Conservation (phyloP, 1,140 invertebrate genomes). For the Melitaea cinxia region DNA sequence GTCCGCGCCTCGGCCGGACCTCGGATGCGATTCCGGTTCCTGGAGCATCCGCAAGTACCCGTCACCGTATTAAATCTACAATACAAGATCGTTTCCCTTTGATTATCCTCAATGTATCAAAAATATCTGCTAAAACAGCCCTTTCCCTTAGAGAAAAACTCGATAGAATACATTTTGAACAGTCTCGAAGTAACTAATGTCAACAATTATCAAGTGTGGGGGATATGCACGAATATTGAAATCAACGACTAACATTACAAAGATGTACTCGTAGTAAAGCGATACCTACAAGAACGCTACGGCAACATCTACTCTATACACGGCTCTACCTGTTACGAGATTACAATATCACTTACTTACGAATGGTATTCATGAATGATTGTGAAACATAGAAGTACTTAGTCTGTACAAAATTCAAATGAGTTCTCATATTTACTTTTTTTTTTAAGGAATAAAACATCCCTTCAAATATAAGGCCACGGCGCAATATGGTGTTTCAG, state of each 20-base stretch:
- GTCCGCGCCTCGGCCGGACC: conserved; percentile 35
- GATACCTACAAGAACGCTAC: conserved; percentile 71
- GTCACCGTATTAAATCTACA: conserved; percentile 47
- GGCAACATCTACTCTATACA: conserved; percentile 70
- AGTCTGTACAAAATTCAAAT: conserved; percentile 71
- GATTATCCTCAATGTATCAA: conserved; percentile 79
- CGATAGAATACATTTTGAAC: conserved; percentile 78
- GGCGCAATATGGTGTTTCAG: conserved; percentile 80
- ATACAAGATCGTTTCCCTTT: conserved; percentile 74
- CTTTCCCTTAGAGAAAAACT: conserved; percentile 80
- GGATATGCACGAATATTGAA: conserved; percentile 79
- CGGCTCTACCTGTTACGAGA: conserved; percentile 50
- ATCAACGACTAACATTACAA: conserved; percentile 70
- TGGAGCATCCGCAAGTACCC: conserved; percentile 38
- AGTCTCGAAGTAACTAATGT: conserved; percentile 81
- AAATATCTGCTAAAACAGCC: conserved; percentile 81
- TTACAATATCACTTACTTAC: conserved; percentile 64
- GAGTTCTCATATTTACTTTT: conserved; percentile 43
- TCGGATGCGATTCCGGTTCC: conserved; percentile 22
- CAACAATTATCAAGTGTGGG: conserved; percentile 78
- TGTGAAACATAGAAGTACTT: conserved; percentile 59
- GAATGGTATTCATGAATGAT: conserved; percentile 59
- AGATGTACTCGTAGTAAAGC: conserved; percentile 73
- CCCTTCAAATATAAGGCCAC: conserved; percentile 80
- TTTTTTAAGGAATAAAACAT: conserved; percentile 73